phyloP scores from a whole-genome alignment of 2,797 vertebrate genomes.

The Hyperoplus immaculatus region DNA sequence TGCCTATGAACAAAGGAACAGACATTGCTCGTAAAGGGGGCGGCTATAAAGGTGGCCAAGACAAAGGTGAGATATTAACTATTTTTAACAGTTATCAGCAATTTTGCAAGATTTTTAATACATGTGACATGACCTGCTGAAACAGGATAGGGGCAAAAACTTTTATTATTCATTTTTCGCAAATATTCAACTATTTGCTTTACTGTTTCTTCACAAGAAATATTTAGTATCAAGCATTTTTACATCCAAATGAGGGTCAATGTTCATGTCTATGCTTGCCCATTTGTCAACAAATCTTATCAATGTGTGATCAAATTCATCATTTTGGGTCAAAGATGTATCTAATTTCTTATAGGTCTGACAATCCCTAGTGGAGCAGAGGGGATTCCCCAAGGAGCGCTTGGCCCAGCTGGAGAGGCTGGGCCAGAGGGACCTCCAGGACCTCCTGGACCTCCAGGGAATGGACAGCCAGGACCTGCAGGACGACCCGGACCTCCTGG shows the following conservation, averaged over 20 bases:
- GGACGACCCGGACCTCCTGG: constrained; percentile 91
- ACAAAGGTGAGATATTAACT: constrained; percentile 88
- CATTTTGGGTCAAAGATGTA: constrained; percentile 27
- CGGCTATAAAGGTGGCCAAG: constrained; percentile 75
- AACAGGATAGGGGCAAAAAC: neutral
- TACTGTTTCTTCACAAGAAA: neutral
- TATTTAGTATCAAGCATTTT: neutral
- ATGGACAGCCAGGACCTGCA: constrained; percentile 89
- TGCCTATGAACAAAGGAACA: constrained; percentile 92
- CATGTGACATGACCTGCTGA: neutral
- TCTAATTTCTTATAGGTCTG: constrained; percentile 72
- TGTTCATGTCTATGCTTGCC: neutral
- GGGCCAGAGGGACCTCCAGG: constrained; percentile 88
- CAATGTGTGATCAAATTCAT: neutral
- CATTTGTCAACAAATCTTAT: neutral
- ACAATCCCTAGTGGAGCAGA: constrained; percentile 80
- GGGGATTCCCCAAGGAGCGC: constrained; percentile 80
- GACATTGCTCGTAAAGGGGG: constrained; percentile 88
- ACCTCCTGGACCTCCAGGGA: constrained; percentile 91
- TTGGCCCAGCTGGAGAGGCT: constrained; percentile 83
- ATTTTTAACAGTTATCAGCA: neutral
- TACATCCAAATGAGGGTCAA: neutral
- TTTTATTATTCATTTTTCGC: constrained; percentile 9
- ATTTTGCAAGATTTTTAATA: neutral
- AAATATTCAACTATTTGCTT: neutral